Percentiles rank a stretch among this genome's conserved stretches.
Evolutionary conservation across 2,113 vertebrate genomes (phyloP).

Genomic region (Aptenodytes forsteri): DNA sequence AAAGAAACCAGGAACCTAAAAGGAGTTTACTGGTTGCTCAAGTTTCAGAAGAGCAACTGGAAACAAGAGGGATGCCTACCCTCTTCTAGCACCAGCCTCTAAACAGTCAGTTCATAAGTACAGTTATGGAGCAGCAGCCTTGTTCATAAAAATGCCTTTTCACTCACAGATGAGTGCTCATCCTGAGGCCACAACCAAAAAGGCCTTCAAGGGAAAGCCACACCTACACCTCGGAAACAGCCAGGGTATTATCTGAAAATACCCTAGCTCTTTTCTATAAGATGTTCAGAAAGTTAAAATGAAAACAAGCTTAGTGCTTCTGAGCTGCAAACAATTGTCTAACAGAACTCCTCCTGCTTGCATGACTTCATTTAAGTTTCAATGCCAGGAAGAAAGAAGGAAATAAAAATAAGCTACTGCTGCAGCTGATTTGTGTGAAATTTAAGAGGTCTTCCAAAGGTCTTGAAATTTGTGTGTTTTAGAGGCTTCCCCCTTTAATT

Average conservation of each 20-base stretch:
- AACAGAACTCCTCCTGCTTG: background rate
- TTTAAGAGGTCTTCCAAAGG: background rate
- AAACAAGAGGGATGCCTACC: background rate
- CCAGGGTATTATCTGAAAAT: background rate
- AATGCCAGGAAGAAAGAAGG: background rate
- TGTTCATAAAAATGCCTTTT: background rate
- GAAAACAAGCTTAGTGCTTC: background rate
- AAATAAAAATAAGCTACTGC: background rate
- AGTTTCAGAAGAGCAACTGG: background rate
- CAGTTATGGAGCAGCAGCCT: background rate
- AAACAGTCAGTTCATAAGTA: rapidly evolving
- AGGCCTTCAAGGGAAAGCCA: background rate
- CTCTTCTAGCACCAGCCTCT: background rate
- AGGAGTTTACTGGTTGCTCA: background rate
- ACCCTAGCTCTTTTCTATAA: background rate
- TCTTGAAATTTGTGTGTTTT: background rate
- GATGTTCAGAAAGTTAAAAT: background rate
- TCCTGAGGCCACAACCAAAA: background rate
- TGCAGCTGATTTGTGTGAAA: background rate
- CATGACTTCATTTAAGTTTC: background rate
- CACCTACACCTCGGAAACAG: background rate
- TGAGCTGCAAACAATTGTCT: background rate
- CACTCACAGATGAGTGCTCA: background rate
- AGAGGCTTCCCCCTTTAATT: background rate
- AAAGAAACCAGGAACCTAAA: rapidly evolving